Evolutionary conservation across 2,888 invertebrate species (phyloP), one percentile per base, ranked within the genome.

Genomic region (Diarsia rubi): DNA sequence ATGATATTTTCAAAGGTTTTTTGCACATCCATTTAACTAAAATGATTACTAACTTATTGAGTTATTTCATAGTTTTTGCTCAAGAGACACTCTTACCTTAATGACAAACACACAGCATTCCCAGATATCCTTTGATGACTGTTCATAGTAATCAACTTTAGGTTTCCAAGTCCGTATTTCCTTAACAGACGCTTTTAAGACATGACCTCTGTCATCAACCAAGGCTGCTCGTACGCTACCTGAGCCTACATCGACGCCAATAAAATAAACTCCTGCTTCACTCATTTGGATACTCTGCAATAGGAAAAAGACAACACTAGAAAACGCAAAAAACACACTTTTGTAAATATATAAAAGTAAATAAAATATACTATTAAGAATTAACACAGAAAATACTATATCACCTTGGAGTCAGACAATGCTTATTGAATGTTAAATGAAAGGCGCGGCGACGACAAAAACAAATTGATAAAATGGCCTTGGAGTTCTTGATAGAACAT

Each of bases 191-290:
- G 97, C 95, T 82, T 97, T 97, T 11, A 97, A 81, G 49, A 98
- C 97, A 90, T 97, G 97, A 3, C 99, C 99, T 71, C 95, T 92
- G 11, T 96, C 94, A 71, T 97, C 95, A 8, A 99, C 98, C 52
- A 99, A 94, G 6, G 98, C 99, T 12, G 98, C 99, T 83, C 99
- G 97, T 0, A 97, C 99, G 95, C 99, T 99, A 21, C 98, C 98
- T 3, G 99, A 99, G 9, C 99, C 99, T 57, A 99, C 99, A 95
- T 99, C 99, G 19, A 99, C 98, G 75, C 99, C 99, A 89, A 99
- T 96, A 92, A 98, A 98, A 92, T 97, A 98, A 77, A 89, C 85
- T 65, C 90, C 87, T 37, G 37, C 37, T 70, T 84, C 84, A 75
- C 79, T 79, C 94, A 94, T 92, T 80, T 71, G 49, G 49, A 78